Evolutionary conservation across 2,797 vertebrate genomes (phyloP).

Genomic region (Caiman crocodilus): DNA sequence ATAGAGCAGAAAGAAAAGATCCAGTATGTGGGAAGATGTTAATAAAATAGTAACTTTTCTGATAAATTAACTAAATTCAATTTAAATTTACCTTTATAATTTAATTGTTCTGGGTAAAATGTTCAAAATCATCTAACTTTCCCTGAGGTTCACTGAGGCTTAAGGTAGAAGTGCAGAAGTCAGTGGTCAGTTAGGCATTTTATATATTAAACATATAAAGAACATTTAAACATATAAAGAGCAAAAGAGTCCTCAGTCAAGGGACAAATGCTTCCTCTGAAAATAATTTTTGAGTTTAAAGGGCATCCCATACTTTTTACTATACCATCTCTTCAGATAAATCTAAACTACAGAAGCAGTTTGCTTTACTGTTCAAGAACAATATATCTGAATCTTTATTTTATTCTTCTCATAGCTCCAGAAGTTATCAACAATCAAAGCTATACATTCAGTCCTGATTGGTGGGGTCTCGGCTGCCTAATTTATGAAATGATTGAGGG

Average conservation of each 20-base stretch:
- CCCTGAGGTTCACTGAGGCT: neutral
- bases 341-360: too few species aligned
- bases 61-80: neutral
- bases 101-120: neutral
- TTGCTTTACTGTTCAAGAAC: neutral
- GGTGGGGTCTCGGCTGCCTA: conserved; percentile 95
- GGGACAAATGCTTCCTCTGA: neutral
- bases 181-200: neutral
- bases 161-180: neutral
- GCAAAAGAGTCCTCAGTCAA: neutral
- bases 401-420: conserved; percentile 83
- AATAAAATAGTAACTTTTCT: neutral
- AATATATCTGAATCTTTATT: neutral
- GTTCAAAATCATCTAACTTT: neutral
- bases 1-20: neutral
- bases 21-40: neutral
- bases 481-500: conserved; percentile 96
- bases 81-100: neutral
- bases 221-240: too few species aligned
- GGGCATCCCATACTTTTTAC: neutral
- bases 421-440: conserved; percentile 93
- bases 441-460: conserved; percentile 92
- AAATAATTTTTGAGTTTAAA: neutral
- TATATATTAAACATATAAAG: too few species aligned
- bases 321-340: neutral